Base-by-base conservation (phyloP, 2,113 vertebrate genomes). In the Ranitomeya variabilis region DNA sequence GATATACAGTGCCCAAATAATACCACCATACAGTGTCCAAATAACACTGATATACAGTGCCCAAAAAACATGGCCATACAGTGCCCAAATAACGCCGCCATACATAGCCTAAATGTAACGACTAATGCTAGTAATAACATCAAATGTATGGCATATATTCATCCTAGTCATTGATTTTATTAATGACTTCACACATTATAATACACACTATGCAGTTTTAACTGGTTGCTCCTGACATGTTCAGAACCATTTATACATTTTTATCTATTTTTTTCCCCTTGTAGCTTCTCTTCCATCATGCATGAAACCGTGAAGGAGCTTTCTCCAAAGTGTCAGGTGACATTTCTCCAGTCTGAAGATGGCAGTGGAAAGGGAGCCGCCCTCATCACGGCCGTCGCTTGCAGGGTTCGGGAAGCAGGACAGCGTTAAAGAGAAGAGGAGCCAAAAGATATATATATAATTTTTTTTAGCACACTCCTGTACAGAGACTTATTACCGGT, bases 351-450 rank as follows among this genome's bases (percentile, higher is more conserved):
- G 92, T 99, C 98, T 0, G 97, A 99, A 90, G 98, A 99, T 0
- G 98, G 98, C 91, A 99, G 98, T 0, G 98, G 98, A 26, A 99
- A 99, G 71, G 98, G 98, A 0, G 98, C 98, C 0, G 98, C 98
- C 0, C 96, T 99, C 82, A 99, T 99, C 94, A 98, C 98, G 0
- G 98, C 98, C 0, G 97, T 99, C 80, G 97, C 98, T 21, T 99
- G 97, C 55, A 95, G 98, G 79, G 94, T 97, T 89, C 95, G 96
- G 0, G 96, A 96, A 19, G 95, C 94, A 0, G 95, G 94, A 0
- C 95, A 96, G 92, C 94, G 94, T 26, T 95, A 95, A 91, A 89
- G 9, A 89, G 9, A 9, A 52, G 51, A 67, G 2, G 55, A 81
- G 45, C 23, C 37, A 54, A 23, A 6, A 19, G 54, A 83, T 45